phyloP scores from a whole-genome alignment of 2,888 invertebrate species.

The Tetropium fuscum region DNA sequence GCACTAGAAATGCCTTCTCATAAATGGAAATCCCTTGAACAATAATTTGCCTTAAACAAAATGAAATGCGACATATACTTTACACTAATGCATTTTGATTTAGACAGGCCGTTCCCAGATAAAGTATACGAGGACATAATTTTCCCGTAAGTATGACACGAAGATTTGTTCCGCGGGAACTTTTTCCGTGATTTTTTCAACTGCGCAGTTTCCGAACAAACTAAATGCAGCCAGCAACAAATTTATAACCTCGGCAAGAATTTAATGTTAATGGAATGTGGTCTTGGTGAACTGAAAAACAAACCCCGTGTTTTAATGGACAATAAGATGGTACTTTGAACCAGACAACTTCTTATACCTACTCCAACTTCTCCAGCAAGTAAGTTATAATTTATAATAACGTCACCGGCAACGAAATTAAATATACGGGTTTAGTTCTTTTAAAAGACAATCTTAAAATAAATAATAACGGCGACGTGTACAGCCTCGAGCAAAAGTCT shows the following conservation, averaged over 20 bases:
- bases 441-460: constrained; percentile 47
- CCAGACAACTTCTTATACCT: constrained; percentile 61
- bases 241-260: constrained; percentile 62
- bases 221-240: constrained; percentile 51
- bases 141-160: constrained; percentile 47
- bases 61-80: constrained; percentile 24
- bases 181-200: constrained; percentile 43
- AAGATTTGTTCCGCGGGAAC: constrained; percentile 44
- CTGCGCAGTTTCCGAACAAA: constrained; percentile 40
- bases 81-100: constrained; percentile 33
- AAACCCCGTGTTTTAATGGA: constrained; percentile 63
- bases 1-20: too few relatives aligned
- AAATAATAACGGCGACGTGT: constrained; percentile 28
- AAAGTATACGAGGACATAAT: constrained; percentile 44
- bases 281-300: constrained; percentile 61
- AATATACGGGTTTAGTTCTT: constrained; percentile 55
- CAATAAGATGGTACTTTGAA: constrained; percentile 63
- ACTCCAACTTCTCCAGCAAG: constrained; percentile 56
- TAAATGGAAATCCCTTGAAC: constrained; percentile 28
- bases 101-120: constrained; percentile 31
- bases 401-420: constrained; percentile 61
- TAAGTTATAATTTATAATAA: constrained; percentile 64
- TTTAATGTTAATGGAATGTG: constrained; percentile 62
- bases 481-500: constrained; percentile 16
- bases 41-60: constrained; percentile 30